These are phyloP conservation scores for Drosophila triauraria DNA, from an alignment of 1,140 invertebrate genomes.

Conservation along the genomic window DNA sequence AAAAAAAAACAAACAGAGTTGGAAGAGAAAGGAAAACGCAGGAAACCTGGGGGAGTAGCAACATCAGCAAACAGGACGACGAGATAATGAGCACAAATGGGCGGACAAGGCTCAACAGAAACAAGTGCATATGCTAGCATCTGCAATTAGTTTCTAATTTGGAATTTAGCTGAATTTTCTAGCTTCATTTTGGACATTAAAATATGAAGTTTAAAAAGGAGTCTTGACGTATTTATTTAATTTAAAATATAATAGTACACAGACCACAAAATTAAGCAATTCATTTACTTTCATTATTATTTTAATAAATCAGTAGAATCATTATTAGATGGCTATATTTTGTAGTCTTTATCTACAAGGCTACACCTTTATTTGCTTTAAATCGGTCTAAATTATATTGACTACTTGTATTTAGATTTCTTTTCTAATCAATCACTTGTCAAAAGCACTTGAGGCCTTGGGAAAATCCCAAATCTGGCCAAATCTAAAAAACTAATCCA, in stretches of 20 bases:
- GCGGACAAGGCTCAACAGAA: slow-evolving; percentile 1
- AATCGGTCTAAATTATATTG: background rate
- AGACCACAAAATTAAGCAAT: too few relatives aligned
- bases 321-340: background rate
- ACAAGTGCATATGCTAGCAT: background rate
- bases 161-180: background rate
- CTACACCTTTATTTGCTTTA: background rate
- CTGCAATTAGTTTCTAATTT: slow-evolving; percentile 18
- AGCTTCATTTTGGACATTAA: background rate
- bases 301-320: too few relatives aligned
- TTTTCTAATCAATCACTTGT: slow-evolving; percentile 11
- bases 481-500: slow-evolving; percentile 11
- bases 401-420: slow-evolving; percentile 3
- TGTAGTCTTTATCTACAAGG: background rate
- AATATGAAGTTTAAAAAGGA: too few relatives aligned
- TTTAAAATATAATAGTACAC: too few relatives aligned
- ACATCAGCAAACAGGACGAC: slow-evolving; percentile 24
- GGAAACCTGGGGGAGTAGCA: slow-evolving; percentile 3
- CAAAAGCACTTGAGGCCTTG: slow-evolving; percentile 3
- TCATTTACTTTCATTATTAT: background rate
- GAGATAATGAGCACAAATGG: slow-evolving; percentile 33
- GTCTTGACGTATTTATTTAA: background rate
- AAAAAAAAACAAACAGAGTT: slow-evolving; percentile 3
- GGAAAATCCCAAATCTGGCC: background rate
- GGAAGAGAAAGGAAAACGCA: background rate